Conservation (phyloP, 2,113 vertebrate genomes). For the Grammomys surdaster region DNA sequence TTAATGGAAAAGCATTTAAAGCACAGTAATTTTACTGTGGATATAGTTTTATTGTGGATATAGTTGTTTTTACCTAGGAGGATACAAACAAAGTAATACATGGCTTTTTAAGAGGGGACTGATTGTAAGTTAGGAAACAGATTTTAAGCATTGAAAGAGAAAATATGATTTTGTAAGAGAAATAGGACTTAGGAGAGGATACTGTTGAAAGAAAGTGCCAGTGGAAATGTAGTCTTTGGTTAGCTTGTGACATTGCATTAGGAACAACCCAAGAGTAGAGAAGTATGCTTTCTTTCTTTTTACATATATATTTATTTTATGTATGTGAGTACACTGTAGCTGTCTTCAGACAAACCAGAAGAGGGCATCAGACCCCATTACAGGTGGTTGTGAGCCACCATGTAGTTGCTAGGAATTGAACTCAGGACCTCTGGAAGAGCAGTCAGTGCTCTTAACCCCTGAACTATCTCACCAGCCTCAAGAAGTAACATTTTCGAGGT, state of each 20-base stretch:
- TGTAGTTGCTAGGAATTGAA: too few relatives aligned
- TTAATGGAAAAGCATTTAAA: neutral
- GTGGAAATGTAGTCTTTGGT: neutral
- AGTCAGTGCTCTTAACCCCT: too few relatives aligned
- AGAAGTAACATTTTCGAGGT: neutral
- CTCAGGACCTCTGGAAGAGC: too few relatives aligned
- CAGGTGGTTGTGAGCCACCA: too few relatives aligned
- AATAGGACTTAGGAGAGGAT: neutral
- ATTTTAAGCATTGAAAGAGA: conserved; percentile 32
- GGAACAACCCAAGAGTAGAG: neutral
- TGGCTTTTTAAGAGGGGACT: neutral
- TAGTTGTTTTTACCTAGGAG: neutral
- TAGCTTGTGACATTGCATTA: neutral
- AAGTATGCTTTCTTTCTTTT: neutral
- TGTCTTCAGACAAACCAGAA: too few relatives aligned
- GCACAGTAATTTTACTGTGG: neutral
- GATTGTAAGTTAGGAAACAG: neutral
- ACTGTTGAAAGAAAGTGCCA: neutral
- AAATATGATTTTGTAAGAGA: conserved; percentile 32
- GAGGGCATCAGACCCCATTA: too few relatives aligned
- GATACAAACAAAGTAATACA: conserved; percentile 2
- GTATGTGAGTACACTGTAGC: too few relatives aligned
- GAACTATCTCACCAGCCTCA: too few relatives aligned
- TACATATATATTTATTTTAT: too few relatives aligned
- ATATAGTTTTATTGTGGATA: neutral